Percentiles rank a stretch among this genome's conserved stretches.
phyloP scores from a whole-genome alignment of 2,888 invertebrate species.

The Drosophila kuntzei region DNA sequence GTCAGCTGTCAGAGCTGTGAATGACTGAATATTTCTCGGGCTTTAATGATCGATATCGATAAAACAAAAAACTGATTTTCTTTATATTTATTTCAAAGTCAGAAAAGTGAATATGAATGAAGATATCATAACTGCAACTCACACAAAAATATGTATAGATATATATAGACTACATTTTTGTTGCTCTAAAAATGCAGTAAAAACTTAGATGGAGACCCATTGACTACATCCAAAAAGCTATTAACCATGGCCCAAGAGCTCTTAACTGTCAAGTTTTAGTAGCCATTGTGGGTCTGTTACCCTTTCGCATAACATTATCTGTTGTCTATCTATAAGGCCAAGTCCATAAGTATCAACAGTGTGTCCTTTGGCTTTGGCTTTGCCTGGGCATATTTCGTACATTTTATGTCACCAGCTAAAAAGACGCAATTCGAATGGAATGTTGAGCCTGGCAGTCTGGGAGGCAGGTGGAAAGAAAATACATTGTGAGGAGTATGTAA shows the following conservation, averaged over 20 bases:
- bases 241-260: constrained; percentile 39
- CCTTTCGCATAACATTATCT: constrained; percentile 73
- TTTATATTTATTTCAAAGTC: too few species aligned
- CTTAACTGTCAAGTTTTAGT: constrained; percentile 72
- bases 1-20: not conserved
- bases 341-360: constrained; percentile 57
- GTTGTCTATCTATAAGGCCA: constrained; percentile 40
- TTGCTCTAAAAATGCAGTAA: constrained; percentile 34
- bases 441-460: constrained; percentile 46
- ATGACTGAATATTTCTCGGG: too few species aligned
- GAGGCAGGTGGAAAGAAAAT: constrained; percentile 32
- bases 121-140: not conserved
- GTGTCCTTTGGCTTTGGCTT: constrained; percentile 30
- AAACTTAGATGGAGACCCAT: constrained; percentile 24
- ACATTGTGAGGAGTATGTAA: constrained; percentile 12
- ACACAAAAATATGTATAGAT: not conserved
- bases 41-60: too few species aligned
- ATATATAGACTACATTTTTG: not conserved
- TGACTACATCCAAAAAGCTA: constrained; percentile 26
- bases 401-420: constrained; percentile 62
- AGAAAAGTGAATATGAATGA: constrained; percentile 2
- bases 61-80: too few species aligned
- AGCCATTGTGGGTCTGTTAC: constrained; percentile 63
- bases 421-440: constrained; percentile 30
- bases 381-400: constrained; percentile 38